These are phyloP conservation scores for Pluvialis apricaria DNA, from an alignment of 2,113 vertebrate species.

Conservation along the genomic window DNA sequence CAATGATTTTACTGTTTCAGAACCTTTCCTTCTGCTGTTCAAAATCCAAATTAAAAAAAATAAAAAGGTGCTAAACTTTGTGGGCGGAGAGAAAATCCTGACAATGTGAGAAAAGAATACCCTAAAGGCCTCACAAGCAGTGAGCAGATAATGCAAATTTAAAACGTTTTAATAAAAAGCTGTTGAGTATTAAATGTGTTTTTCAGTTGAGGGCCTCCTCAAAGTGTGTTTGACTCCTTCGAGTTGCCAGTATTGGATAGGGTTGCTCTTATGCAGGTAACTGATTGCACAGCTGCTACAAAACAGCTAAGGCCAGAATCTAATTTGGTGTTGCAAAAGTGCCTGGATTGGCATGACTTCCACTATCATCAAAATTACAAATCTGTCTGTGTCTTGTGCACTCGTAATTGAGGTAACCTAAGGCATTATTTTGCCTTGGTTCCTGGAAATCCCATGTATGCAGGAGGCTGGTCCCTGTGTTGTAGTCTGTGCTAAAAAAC, in stretches of 20 bases:
- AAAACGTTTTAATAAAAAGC: not conserved
- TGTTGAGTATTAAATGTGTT: slow-evolving; percentile 1
- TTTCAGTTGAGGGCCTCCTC: not conserved
- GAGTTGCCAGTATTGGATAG: not conserved
- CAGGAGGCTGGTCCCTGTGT: not conserved
- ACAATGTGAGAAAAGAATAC: not conserved
- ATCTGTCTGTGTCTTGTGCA: not conserved
- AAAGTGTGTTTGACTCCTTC: not conserved
- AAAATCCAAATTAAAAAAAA: not conserved
- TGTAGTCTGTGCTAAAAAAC: not conserved
- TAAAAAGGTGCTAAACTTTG: not conserved
- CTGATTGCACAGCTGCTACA: not conserved
- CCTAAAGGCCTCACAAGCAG: not conserved
- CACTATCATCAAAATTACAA: not conserved
- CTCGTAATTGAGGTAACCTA: not conserved
- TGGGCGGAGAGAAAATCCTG: not conserved
- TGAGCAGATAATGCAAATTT: not conserved
- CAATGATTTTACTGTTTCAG: not conserved
- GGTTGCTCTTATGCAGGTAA: not conserved
- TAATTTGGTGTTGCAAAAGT: not conserved
- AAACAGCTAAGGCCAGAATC: not conserved
- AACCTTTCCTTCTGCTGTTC: not conserved
- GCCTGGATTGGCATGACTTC: not conserved
- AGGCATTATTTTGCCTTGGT: not conserved
- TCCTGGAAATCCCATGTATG: accelerated